A percentile compares a stretch with the other conserved stretches of the same genome.
phyloP scores from a whole-genome alignment of 2,797 vertebrate genomes.

The Nasua narica region DNA sequence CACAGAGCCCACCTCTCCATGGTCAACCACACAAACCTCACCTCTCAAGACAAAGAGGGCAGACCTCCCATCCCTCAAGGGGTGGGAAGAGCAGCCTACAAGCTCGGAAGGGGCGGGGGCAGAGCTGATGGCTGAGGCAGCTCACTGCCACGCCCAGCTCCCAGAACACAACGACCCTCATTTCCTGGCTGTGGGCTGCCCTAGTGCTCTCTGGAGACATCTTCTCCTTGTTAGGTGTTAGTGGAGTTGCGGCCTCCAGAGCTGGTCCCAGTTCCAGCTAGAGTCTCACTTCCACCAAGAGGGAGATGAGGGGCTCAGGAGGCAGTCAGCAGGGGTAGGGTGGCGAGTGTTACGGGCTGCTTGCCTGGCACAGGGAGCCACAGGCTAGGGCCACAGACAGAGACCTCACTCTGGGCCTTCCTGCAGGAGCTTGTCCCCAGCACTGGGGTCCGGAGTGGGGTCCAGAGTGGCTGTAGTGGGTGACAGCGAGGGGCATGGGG shows the following conservation, averaged over 20 bases:
- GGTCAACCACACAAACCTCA: neutral
- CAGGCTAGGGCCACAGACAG: neutral
- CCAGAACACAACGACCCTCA: neutral
- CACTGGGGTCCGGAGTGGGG: neutral
- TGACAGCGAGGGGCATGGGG: fast-evolving
- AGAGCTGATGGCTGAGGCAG: neutral
- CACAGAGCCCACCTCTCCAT: neutral
- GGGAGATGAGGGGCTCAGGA: neutral
- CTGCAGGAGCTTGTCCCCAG: neutral
- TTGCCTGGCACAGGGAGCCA: neutral
- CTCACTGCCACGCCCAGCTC: neutral
- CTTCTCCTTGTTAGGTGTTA: neutral
- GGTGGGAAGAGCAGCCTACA: neutral
- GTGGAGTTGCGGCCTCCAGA: neutral
- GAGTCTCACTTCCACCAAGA: neutral
- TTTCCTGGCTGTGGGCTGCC: neutral
- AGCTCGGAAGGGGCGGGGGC: neutral
- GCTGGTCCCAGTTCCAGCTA: no score
- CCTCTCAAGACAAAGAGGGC: neutral
- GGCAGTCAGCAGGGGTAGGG: no score
- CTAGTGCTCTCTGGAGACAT: neutral
- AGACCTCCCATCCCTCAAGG: neutral
- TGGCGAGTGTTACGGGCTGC: neutral
- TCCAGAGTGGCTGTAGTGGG: neutral
- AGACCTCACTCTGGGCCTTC: neutral